Evolutionary conservation across 2,888 invertebrate species (phyloP).

Genomic region (Hirtodrosophila cameraria): DNA sequence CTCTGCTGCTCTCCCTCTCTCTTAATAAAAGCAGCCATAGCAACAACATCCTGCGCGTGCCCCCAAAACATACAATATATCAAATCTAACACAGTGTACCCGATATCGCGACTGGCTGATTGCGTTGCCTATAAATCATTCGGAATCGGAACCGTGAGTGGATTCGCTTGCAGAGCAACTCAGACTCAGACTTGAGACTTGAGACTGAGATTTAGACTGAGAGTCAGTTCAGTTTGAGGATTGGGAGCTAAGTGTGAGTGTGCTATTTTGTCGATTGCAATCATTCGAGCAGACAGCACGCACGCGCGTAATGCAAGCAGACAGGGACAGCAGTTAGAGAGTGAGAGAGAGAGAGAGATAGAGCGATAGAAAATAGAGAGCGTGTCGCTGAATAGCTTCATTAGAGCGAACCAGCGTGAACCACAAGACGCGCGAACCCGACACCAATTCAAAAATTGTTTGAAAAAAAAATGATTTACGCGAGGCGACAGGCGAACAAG

Average conservation of each 20-base stretch:
- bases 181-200: conserved; percentile 2
- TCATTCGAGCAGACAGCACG: conserved; percentile 73
- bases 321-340: conserved; percentile 14
- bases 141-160: conserved; percentile 56
- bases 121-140: conserved; percentile 72
- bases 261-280: conserved; percentile 71
- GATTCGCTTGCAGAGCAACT: conserved; percentile 5
- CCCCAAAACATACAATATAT: conserved; percentile 74
- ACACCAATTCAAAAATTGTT: conserved; percentile 30
- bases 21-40: conserved; percentile 17
- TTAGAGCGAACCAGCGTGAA: conserved; percentile 46
- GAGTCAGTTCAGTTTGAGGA: too few species aligned
- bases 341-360: neutral
- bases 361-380: conserved; percentile 10
- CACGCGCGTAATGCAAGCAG: conserved; percentile 62
- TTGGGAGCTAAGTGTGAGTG: conserved; percentile 38
- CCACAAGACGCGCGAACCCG: conserved; percentile 13
- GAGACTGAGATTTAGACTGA: conserved; percentile 15
- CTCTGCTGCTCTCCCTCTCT: too few species aligned
- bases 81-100: conserved; percentile 67
- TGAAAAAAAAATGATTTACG: conserved; percentile 68
- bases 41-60: conserved; percentile 75
- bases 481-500: conserved; percentile 71
- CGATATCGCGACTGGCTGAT: conserved; percentile 73
- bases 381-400: conserved; percentile 52